Conservation (phyloP, 2,797 vertebrate genomes). For the Nannoperca australis region DNA sequence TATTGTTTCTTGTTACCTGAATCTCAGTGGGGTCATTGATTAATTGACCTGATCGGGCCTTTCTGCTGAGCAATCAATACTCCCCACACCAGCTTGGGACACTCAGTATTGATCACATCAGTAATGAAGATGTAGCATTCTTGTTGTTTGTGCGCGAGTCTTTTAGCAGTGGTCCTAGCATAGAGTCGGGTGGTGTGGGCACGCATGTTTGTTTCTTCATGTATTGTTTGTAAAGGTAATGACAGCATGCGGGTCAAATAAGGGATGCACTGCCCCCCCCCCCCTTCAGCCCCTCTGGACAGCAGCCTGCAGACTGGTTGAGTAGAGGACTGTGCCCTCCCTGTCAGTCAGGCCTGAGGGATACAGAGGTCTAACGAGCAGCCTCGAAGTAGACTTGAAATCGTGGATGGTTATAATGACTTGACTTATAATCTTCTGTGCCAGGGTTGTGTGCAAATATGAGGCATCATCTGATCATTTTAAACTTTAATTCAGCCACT, state of each 20-base stretch:
- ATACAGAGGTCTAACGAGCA: not conserved
- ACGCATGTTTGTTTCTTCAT: slow-evolving; percentile 29
- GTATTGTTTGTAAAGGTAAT: slow-evolving; percentile 43
- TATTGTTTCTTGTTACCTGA: slow-evolving; percentile 54
- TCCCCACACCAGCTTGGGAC: slow-evolving; percentile 46
- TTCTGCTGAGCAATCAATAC: slow-evolving; percentile 69
- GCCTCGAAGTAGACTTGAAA: not conserved
- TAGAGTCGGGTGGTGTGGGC: not conserved
- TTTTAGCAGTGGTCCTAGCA: slow-evolving; percentile 14
- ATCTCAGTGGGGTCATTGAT: slow-evolving; percentile 59
- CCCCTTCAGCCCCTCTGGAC: slow-evolving; percentile 35
- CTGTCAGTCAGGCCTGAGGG: not conserved
- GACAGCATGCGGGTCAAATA: slow-evolving; percentile 46
- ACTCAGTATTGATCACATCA: slow-evolving; percentile 47
- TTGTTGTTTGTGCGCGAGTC: slow-evolving; percentile 32
- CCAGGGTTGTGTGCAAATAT: slow-evolving; percentile 2
- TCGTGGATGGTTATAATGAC: slow-evolving; percentile 8
- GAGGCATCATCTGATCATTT: slow-evolving; percentile 7
- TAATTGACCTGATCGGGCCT: slow-evolving; percentile 56
- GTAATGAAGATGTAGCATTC: slow-evolving; percentile 72
- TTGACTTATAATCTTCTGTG: not conserved
- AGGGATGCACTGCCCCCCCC: slow-evolving; percentile 18
- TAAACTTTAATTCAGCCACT: slow-evolving; percentile 18
- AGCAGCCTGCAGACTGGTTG: slow-evolving; percentile 10
- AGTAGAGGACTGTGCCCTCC: not conserved